Evolutionary conservation across 1,140 invertebrate genomes (phyloP).

Genomic region (Oryctes rhinoceros): DNA sequence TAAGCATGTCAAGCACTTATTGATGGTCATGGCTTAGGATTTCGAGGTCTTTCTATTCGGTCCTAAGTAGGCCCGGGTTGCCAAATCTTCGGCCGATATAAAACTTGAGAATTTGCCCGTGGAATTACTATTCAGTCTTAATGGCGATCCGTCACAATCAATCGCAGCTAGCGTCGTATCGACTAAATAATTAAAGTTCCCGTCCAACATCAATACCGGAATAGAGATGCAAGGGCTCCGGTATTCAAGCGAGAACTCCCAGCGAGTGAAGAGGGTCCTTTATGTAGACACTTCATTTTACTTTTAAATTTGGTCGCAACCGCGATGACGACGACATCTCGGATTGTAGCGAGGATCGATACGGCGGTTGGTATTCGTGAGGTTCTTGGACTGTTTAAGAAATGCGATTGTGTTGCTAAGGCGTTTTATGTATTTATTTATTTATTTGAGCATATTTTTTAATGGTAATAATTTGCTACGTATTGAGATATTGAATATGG

Average conservation of each 20-base stretch:
- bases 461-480: no score
- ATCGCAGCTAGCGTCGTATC: background rate
- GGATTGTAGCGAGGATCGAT: background rate
- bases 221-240: background rate
- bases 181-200: background rate
- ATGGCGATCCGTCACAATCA: background rate
- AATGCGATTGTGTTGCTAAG: no score
- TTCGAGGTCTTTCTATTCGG: no score
- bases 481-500: no score
- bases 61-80: no score
- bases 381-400: background rate
- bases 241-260: background rate
- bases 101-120: no score
- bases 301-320: background rate
- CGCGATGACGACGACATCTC: background rate
- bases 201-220: background rate
- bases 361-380: background rate
- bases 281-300: constrained; percentile 5
- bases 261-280: background rate
- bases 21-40: no score
- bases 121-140: background rate
- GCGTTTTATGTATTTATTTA: no score
- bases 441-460: no score
- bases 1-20: no score
- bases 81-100: no score